These are phyloP conservation scores for Sphaerophoria taeniata DNA, from an alignment of 2,888 invertebrate species.

Conservation along the genomic window DNA sequence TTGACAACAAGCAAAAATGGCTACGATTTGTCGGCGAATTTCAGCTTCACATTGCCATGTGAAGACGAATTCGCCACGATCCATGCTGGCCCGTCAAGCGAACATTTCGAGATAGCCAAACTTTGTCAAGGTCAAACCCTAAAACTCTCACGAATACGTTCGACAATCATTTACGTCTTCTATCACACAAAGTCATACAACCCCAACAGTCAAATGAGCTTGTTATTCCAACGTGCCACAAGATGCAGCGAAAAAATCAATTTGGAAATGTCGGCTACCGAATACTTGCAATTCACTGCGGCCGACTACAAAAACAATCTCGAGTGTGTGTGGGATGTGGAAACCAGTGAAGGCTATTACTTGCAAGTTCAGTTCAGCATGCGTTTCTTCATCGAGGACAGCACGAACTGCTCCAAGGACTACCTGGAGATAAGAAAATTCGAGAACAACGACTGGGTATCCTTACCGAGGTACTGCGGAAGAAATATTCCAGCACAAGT, in stretches of 20 bases:
- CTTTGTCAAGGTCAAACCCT: constrained; percentile 84
- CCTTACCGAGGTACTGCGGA: constrained; percentile 87
- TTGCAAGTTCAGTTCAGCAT: constrained; percentile 87
- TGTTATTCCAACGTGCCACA: constrained; percentile 61
- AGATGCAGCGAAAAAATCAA: constrained; percentile 86
- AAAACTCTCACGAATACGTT: constrained; percentile 68
- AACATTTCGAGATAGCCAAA: constrained; percentile 83
- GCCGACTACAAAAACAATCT: constrained; percentile 87
- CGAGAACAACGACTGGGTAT: constrained; percentile 82
- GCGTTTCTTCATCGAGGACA: constrained; percentile 90
- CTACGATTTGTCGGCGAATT: constrained; percentile 82
- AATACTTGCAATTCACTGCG: constrained; percentile 72
- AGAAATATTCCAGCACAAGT: constrained; percentile 84
- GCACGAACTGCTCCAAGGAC: constrained; percentile 89
- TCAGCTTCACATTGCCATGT: constrained; percentile 85
- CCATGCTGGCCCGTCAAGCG: constrained; percentile 82
- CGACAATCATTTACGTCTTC: constrained; percentile 85
- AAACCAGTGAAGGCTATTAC: constrained; percentile 85
- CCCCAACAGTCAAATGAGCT: constrained; percentile 70
- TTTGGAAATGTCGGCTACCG: neutral
- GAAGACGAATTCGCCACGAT: constrained; percentile 84
- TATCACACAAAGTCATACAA: constrained; percentile 85
- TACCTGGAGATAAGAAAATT: constrained; percentile 87
- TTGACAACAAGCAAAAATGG: constrained; percentile 58
- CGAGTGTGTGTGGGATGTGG: constrained; percentile 92